Base-by-base conservation (phyloP, 2,113 vertebrate genomes). In the Aptenodytes patagonicus region DNA sequence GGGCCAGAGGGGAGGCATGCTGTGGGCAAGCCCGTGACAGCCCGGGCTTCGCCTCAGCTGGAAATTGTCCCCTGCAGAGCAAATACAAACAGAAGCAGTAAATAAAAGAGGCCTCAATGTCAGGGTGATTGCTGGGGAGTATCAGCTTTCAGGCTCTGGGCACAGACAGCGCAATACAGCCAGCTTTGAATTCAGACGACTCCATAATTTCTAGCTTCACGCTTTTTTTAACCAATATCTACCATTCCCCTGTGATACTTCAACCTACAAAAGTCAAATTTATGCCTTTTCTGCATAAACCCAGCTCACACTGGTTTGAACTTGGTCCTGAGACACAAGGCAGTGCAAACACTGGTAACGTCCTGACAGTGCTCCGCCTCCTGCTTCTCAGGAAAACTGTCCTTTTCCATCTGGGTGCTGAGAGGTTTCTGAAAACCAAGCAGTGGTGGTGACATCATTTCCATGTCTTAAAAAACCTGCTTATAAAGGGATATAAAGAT, bases 131-230 rank as follows among this genome's bases (percentile, higher is more conserved):
- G 11, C 54, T 68, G 34, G 51, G 46, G 21, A 81, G 7, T 22
- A 64, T 75, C 11, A 3, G 7, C 40, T 70, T 85, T 82, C 16
- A 19, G 42, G 60, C 38, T 90, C 40, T 49, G 15, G 62, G 22
- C 26, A 49, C 25, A 81, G 31, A 11, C 32, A 75, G 42, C 42
- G 42, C 42, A 47, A 12, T 47, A 46, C 0, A 0, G 10, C 42
- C 49, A 44, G 36, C 71, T 86, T 77, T 76, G 10, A 80, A 83
- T 88, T 73, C 21, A 65, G n/a, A 55, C 7, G 9, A 32, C 28
- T 79, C 31, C 0, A 0, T 17, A 9, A 10, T 71, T 94, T 71
- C 26, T n/a, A 52, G 26, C 31, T 76, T 65, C 29, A 10, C 0
- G 2, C 19, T 11, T 54, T 76, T 94, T 92, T n/a, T 21, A 1